A percentile compares a stretch with the other conserved stretches of the same genome.
Evolutionary conservation across 1,140 invertebrate species (phyloP).

Genomic region (Oryctes rhinoceros): DNA sequence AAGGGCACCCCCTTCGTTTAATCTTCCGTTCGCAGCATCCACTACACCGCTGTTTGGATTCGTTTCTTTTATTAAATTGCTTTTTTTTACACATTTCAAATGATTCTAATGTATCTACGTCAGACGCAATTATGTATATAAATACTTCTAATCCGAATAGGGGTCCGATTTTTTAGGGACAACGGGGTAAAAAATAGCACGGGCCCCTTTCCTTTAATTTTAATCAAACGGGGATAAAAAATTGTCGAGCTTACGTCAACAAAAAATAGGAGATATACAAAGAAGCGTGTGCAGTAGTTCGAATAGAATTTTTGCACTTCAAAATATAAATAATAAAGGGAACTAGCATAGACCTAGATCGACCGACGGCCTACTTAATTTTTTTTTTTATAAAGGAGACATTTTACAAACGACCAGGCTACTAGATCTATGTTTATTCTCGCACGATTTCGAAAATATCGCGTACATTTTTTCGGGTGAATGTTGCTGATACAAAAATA

Average conservation of each 20-base stretch:
- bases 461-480: slow-evolving; percentile 42
- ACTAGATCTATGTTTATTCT: neutral
- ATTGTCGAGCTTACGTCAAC: neutral
- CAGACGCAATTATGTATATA: slow-evolving; percentile 5
- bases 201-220: slow-evolving; percentile 25
- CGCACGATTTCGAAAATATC: neutral
- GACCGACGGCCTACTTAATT: too few species aligned
- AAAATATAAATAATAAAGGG: neutral
- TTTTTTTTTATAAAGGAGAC: too few species aligned
- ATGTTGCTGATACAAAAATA: slow-evolving; percentile 46
- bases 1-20: too few species aligned
- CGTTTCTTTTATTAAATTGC: too few species aligned
- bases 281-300: neutral
- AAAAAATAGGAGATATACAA: too few species aligned
- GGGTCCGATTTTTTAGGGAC: slow-evolving; percentile 43
- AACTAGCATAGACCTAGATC: neutral
- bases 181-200: slow-evolving; percentile 50
- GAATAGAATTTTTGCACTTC: neutral
- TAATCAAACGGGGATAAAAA: neutral
- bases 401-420: too few species aligned
- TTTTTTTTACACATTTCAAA: slow-evolving; percentile 3
- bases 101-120: slow-evolving; percentile 9
- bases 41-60: too few species aligned
- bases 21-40: too few species aligned
- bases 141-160: neutral